Base-by-base conservation (phyloP, 2,888 invertebrate genomes). In the Alentia gelatinosa region DNA sequence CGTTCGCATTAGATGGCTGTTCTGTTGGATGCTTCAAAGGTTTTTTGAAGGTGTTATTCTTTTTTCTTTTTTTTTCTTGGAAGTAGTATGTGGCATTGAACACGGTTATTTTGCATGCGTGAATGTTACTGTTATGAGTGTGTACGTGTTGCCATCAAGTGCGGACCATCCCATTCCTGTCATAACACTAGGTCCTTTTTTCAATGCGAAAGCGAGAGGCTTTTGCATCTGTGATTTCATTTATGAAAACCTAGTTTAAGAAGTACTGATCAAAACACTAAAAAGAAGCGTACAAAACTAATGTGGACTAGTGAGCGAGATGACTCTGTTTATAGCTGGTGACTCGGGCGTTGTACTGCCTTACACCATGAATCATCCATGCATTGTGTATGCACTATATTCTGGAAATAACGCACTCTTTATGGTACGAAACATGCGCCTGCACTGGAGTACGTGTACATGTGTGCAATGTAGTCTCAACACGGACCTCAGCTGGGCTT, bases 311-410 rank as follows among this genome's bases (percentile, higher is more conserved):
- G 35, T 39, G 3, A 79, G 79, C 37, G 26, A n/a, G 68, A 68
- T 15, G 30, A 12, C 68, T 5, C 30, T 68, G 26, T 56, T 37
- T 37, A 37, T 39, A 79, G 15, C 35, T 79, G 39, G 39, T 79
- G 79, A 79, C 79, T 7, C 5, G 79, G 5, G 35, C 37, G 12
- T 15, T 79, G 9, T 79, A 79, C 35, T 79, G 39, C 79, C 39
- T 79, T 79, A 79, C 1, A 7, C 35, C 39, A 79, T n/a, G 0
- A 9, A 35, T 33, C 9, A 35, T 35, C 9, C 63, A 63, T 63
- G 63, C 63, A 63, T 19, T 63, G 63, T 63, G 63, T 63, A 63
- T 63, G 26, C n/a, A 63, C 63, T 79, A 74, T 74, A 33, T 74
- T 33, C 74, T 74, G 74, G 23, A 74, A 7, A 5, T 74, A 35